Evolutionary conservation across 2,113 vertebrate genomes (phyloP).

Genomic region (Irena cyanogastra): DNA sequence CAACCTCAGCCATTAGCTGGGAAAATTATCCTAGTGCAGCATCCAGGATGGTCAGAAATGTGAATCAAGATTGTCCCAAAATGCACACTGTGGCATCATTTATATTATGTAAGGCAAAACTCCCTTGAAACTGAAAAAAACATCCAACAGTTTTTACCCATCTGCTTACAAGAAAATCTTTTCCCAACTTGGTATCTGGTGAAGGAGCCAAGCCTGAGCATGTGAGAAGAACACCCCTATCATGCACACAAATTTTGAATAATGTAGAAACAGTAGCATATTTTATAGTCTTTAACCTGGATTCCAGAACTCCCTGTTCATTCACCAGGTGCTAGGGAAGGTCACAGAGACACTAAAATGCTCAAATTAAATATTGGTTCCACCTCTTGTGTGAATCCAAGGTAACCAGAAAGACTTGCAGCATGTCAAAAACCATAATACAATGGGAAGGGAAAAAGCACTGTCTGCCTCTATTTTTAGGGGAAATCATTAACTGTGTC

Average conservation of each 20-base stretch:
- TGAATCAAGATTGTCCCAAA: not conserved
- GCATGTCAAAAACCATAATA: not conserved
- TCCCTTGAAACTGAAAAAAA: not conserved
- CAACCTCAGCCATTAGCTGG: not conserved
- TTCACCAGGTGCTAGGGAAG: not conserved
- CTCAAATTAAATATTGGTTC: not conserved
- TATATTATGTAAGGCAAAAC: not conserved
- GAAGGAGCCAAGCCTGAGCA: not conserved
- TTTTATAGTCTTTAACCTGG: not conserved
- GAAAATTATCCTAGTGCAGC: not conserved
- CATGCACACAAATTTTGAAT: not conserved
- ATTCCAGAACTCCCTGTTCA: not conserved
- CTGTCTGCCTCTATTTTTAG: not conserved
- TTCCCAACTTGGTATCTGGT: not conserved
- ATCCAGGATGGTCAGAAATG: not conserved
- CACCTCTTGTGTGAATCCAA: not conserved
- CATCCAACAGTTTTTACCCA: not conserved
- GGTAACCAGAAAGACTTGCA: not conserved
- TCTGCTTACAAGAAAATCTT: not conserved
- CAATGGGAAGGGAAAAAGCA: not conserved
- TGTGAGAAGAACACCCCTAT: fast-evolving
- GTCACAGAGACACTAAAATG: not conserved
- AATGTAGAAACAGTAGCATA: not conserved
- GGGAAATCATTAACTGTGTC: not conserved
- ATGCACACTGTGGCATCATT: not conserved